Conservation (phyloP, 2,888 invertebrate species). For the Cloeon dipterum region DNA sequence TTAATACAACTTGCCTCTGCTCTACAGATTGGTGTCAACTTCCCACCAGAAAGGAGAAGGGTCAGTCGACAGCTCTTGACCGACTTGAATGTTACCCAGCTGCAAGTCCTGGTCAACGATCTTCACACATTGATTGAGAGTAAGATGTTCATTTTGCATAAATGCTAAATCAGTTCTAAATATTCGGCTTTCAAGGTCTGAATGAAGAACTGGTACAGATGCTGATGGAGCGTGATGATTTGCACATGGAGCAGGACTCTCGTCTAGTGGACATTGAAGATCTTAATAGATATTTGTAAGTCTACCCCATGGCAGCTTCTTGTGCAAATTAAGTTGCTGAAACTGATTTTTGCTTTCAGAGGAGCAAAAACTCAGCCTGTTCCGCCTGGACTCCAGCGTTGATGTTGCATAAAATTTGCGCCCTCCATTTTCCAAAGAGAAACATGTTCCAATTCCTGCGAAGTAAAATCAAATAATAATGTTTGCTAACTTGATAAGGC, state of each 20-base stretch:
- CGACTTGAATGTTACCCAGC: slow-evolving; percentile 81
- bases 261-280: slow-evolving; percentile 95
- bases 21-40: slow-evolving; percentile 60
- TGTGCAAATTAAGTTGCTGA: no score
- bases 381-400: neutral
- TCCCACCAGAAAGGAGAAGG: slow-evolving; percentile 60
- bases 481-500: no score
- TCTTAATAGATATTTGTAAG: slow-evolving; percentile 71
- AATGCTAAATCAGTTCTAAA: slow-evolving; percentile 1
- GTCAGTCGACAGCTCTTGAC: slow-evolving; percentile 66
- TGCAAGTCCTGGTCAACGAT: slow-evolving; percentile 87
- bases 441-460: no score
- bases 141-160: no score
- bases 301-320: slow-evolving; percentile 12
- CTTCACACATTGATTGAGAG: slow-evolving; percentile 79
- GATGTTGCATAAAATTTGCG: no score
- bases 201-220: slow-evolving; percentile 78
- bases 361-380: neutral
- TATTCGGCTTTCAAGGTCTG: slow-evolving; percentile 29
- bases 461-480: no score
- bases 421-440: no score
- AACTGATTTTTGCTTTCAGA: no score
- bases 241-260: slow-evolving; percentile 95
- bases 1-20: no score
- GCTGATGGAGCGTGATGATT: slow-evolving; percentile 78